Percentiles rank a stretch among this genome's conserved stretches.
phyloP scores from a whole-genome alignment of 2,113 vertebrate genomes.

The Clarias batrachus region DNA sequence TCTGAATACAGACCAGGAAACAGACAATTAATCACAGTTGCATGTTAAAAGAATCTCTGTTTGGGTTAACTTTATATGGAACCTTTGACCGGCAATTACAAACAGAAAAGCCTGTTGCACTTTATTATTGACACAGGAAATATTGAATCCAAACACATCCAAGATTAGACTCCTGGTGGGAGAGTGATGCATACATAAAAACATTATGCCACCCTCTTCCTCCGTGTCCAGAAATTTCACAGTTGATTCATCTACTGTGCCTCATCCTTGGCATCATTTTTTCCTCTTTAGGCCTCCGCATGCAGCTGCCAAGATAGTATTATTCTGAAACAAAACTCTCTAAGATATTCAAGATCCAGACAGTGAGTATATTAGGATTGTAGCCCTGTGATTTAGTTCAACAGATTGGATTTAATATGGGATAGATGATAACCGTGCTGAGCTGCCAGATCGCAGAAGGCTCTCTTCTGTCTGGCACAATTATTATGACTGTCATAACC shows the following conservation, averaged over 20 bases:
- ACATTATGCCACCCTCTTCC: constrained; percentile 20
- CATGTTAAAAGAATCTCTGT: not conserved
- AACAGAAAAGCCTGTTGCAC: constrained; percentile 1
- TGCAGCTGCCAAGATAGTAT: constrained; percentile 41
- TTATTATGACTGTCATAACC: constrained; percentile 52
- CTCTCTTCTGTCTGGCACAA: constrained; percentile 50
- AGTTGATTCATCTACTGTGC: constrained; percentile 35
- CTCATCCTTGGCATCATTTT: constrained; percentile 41
- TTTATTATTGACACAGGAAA: constrained; percentile 11
- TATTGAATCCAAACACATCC: constrained; percentile 21
- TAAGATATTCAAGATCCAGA: constrained; percentile 28
- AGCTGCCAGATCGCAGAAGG: constrained; percentile 32
- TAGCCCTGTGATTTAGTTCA: constrained; percentile 11
- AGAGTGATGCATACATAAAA: constrained; percentile 15
- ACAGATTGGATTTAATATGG: constrained; percentile 9
- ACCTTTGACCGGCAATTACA: constrained; percentile 11
- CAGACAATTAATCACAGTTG: not conserved
- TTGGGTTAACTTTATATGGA: constrained; percentile 15
- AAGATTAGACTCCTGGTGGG: constrained; percentile 27
- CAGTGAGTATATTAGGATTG: constrained; percentile 26
- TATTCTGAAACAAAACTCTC: constrained; percentile 36
- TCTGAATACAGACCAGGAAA: constrained; percentile 6
- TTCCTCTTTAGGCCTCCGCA: constrained; percentile 5
- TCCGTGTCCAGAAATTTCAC: constrained; percentile 42
- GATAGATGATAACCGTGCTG: not conserved